Conservation (phyloP, 2,113 vertebrate genomes). For the Mustelus asterias region DNA sequence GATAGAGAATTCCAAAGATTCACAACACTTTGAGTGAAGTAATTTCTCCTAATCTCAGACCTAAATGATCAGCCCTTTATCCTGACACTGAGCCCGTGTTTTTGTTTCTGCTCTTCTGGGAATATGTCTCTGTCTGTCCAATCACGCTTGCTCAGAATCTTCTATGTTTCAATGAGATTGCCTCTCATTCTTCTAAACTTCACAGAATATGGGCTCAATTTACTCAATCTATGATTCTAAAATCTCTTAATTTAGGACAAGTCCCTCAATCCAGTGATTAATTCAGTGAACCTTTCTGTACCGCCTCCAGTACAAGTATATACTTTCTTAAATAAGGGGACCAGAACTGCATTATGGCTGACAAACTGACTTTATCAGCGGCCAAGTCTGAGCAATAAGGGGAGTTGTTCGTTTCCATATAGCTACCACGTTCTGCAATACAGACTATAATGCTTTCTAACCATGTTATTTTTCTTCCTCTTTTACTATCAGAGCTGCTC, state of each 20-base stretch:
- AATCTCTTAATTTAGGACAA: neutral
- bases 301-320: neutral
- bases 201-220: neutral
- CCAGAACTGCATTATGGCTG: neutral
- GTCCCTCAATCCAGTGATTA: neutral
- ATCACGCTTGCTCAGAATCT: neutral
- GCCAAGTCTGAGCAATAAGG: neutral
- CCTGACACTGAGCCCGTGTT: neutral
- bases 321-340: too few relatives aligned
- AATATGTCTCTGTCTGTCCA: neutral
- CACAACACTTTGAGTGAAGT: neutral
- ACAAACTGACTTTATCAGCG: neutral
- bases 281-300: too few relatives aligned
- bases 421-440: neutral
- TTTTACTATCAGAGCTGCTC: constrained; percentile 63
- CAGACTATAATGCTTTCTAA: neutral
- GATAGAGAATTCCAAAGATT: neutral
- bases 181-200: neutral
- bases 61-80: neutral
- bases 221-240: too few relatives aligned
- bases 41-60: neutral
- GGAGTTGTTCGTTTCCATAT: neutral
- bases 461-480: constrained; percentile 20
- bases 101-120: too few relatives aligned
- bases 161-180: neutral